These are phyloP conservation scores for Cinara cedri DNA, from an alignment of 2,888 invertebrate genomes.

Conservation along the genomic window DNA sequence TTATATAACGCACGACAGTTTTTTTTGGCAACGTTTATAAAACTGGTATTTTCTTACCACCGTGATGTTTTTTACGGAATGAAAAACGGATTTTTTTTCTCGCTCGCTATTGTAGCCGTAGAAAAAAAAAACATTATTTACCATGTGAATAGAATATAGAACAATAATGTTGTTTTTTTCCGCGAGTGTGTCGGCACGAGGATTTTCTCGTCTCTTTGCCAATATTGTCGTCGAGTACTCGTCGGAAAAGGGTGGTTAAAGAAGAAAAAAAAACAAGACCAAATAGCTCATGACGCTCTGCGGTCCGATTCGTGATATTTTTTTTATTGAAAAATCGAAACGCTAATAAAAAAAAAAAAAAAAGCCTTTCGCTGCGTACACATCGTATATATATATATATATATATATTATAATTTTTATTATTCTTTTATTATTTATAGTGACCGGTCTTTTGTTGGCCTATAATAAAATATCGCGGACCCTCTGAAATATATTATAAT, in stretches of 20 bases:
- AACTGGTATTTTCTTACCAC: conserved; percentile 37
- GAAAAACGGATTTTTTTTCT: conserved; percentile 18
- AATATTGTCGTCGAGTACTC: neutral
- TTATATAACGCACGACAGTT: too few relatives aligned
- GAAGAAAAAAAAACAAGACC: neutral
- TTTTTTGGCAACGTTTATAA: conserved; percentile 34
- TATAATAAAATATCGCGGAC: too few relatives aligned
- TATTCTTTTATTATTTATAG: neutral
- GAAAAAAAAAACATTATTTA: conserved; percentile 40
- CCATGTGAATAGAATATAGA: conserved; percentile 45
- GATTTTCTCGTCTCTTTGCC: neutral
- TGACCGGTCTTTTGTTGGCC: neutral
- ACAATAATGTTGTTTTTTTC: conserved; percentile 44
- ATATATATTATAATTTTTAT: too few relatives aligned
- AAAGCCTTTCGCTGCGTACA: neutral
- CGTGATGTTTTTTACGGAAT: neutral
- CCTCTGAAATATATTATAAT: too few relatives aligned
- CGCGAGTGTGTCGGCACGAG: conserved; percentile 22
- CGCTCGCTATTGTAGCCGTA: neutral
- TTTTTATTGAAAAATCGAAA: conserved; percentile 46
- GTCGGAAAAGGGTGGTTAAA: neutral
- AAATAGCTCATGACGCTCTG: neutral
- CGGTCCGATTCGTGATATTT: neutral
- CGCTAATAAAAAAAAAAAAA: conserved; percentile 33
- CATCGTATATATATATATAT: neutral